Evolutionary conservation across 1,140 invertebrate genomes (phyloP).

Genomic region (Aporrectodea caliginosa): DNA sequence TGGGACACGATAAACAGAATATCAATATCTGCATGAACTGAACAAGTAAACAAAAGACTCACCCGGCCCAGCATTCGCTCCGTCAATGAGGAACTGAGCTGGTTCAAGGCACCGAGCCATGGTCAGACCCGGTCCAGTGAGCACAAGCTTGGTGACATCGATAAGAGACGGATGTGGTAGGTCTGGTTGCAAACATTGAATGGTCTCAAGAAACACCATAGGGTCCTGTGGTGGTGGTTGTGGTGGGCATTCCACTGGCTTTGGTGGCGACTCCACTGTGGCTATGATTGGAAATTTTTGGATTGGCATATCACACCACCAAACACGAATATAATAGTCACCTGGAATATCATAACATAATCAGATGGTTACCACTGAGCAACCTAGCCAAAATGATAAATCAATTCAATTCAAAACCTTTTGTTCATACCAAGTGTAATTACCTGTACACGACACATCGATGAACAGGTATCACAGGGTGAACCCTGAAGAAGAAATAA

Average conservation of each 20-base stretch:
- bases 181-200: background rate
- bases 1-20: too few relatives aligned
- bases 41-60: slow-evolving; percentile 36
- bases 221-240: background rate
- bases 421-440: too few relatives aligned
- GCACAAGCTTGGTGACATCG: slow-evolving; percentile 49
- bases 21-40: too few relatives aligned
- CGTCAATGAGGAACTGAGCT: slow-evolving; percentile 93
- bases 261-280: background rate
- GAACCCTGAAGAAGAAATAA: too few relatives aligned
- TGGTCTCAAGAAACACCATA: background rate
- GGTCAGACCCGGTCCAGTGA: slow-evolving; percentile 85
- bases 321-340: background rate
- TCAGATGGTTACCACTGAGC: too few relatives aligned
- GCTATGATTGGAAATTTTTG: background rate
- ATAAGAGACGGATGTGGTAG: slow-evolving; percentile 23
- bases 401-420: too few relatives aligned
- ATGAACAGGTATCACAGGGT: too few relatives aligned
- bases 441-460: too few relatives aligned
- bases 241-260: background rate
- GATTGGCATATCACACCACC: background rate
- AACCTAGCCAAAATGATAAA: too few relatives aligned
- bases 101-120: slow-evolving; percentile 79
- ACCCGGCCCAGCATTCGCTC: slow-evolving; percentile 65
- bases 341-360: background rate